Conservation (phyloP, 2,113 vertebrate species). For the Semnopithecus entellus region DNA sequence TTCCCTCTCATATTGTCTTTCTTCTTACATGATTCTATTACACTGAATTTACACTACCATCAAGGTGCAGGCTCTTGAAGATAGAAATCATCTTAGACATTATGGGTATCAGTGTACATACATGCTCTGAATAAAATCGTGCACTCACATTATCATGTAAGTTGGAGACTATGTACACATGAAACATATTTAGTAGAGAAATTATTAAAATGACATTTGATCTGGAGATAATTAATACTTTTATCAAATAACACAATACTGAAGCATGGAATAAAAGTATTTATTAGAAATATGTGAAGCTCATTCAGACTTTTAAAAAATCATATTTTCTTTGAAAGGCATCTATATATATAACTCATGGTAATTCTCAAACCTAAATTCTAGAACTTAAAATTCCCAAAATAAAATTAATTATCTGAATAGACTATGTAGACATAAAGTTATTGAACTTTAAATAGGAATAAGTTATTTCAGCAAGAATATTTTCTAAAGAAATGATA, state of each 20-base stretch:
- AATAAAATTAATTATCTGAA: neutral
- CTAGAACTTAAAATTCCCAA: neutral
- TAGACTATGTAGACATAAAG: conserved; percentile 55
- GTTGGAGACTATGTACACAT: neutral
- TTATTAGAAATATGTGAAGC: neutral
- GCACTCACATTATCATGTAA: neutral
- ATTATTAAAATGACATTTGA: neutral
- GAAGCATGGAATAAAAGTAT: neutral
- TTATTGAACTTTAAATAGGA: conserved; percentile 44
- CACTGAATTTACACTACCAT: neutral
- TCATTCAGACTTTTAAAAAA: neutral
- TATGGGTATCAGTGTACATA: neutral
- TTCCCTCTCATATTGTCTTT: neutral
- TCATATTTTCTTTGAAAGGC: neutral
- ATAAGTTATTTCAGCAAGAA: neutral
- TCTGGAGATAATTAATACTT: neutral
- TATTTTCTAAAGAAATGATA: conserved; percentile 1
- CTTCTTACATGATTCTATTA: neutral
- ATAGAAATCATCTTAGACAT: conserved; percentile 8
- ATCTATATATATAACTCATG: neutral
- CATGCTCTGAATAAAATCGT: neutral
- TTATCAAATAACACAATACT: neutral
- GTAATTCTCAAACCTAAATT: neutral
- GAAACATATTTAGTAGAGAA: neutral
- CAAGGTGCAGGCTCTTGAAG: neutral